Percentiles rank a stretch among this genome's conserved stretches.
These are phyloP conservation scores for Diabrotica undecimpunctata DNA, from an alignment of 1,140 invertebrate genomes.

Conservation along the genomic window DNA sequence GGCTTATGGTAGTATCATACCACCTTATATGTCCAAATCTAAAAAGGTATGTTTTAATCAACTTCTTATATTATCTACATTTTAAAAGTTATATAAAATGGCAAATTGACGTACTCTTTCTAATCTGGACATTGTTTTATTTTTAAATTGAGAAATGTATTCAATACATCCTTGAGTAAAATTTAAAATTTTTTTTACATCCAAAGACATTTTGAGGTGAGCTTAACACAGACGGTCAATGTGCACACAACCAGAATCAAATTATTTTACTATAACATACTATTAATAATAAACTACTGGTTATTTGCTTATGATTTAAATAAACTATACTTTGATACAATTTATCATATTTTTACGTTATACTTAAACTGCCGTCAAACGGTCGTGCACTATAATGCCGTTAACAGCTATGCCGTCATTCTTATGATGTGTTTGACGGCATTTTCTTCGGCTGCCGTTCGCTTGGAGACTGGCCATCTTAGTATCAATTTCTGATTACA, in stretches of 20 bases:
- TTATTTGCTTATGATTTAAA: not conserved
- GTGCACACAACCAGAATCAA: not conserved
- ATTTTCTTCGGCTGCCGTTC: no score
- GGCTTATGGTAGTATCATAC: no score
- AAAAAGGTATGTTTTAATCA: not conserved
- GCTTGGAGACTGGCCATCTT: no score
- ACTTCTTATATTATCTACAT: no score
- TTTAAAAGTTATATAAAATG: not conserved
- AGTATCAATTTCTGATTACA: no score
- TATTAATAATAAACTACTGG: no score
- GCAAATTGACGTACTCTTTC: not conserved
- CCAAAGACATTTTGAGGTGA: slow-evolving; percentile 19
- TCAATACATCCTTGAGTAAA: slow-evolving; percentile 10
- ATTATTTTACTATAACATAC: not conserved
- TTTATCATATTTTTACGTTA: not conserved
- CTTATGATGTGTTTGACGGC: no score
- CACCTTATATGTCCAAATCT: slow-evolving; percentile 32
- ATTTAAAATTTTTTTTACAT: slow-evolving; percentile 19
- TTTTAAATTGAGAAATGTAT: slow-evolving; percentile 7
- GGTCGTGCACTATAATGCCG: no score
- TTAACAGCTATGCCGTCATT: no score
- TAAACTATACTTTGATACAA: not conserved
- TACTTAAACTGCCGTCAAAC: no score
- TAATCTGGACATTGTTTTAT: not conserved
- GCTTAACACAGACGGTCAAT: not conserved